Evolutionary conservation across 2,797 vertebrate genomes (phyloP), one percentile per base, ranked within the genome.

Genomic region (Chaunax sp.): DNA sequence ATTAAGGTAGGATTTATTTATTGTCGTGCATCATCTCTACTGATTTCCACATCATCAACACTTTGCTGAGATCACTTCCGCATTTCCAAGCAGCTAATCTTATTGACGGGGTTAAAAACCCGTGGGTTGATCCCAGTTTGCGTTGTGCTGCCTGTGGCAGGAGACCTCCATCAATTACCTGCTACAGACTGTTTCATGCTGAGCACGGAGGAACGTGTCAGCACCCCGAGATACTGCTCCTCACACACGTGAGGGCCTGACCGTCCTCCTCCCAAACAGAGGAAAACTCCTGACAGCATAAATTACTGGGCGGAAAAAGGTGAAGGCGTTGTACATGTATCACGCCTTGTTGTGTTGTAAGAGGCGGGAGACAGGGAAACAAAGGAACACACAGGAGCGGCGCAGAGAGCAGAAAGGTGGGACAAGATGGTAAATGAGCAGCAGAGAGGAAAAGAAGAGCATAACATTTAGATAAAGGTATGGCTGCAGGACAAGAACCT

Each of bases 241-340:
- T 64, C 82, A 69, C 81, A 73, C 76, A 83, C 78, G 77, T 59
- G 61, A 84, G 87, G 69, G 76, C 74, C 70, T 3, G 81, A 60
- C 66, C 75, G 35, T 87, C 77, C 33, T 35, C 33, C 33, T 35
- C 33, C 33, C 78, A 82, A 89, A 89, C 77, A 72, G 56, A 80
- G 75, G 22, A 78, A 87, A 85, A 76, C 62, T 75, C 70, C 68
- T 84, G 82, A 90, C 90, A 90, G 86, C 84, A 87, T 87, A 90
- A 86, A 91, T 92, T 86, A 89, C 72, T 43, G 69, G 73, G 68
- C 0, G 60, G 70, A 81, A 83, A 83, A 84, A 85, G 82, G 86
- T 88, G 83, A 84, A 87, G 72, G 78, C 73, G 28, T 66, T 64
- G 80, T 78, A 72, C 78, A 87, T 78, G 88, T 60, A 83, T 85